Evolutionary conservation across 1,140 invertebrate genomes (phyloP).

Genomic region (Diploscapter pachys): DNA sequence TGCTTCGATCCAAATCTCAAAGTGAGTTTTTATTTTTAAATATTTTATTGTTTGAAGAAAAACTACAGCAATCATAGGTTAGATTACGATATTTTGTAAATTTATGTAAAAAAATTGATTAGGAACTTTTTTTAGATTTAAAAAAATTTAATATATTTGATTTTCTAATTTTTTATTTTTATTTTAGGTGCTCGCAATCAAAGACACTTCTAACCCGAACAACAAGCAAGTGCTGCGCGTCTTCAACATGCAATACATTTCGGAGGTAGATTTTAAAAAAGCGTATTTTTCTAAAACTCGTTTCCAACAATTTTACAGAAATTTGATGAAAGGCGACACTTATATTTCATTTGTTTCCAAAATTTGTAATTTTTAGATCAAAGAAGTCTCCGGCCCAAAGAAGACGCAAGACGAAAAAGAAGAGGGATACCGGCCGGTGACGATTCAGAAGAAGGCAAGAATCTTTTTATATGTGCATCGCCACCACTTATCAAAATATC

Average conservation of each 20-base stretch:
- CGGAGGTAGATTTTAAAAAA: slow-evolving; percentile 3
- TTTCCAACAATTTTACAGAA: background rate
- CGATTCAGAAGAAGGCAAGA: no score
- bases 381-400: background rate
- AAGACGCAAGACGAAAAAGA: no score
- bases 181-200: slow-evolving; percentile 29
- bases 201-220: slow-evolving; percentile 1
- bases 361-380: slow-evolving; percentile 10
- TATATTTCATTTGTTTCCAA: background rate
- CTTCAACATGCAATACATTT: slow-evolving; percentile 23
- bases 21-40: slow-evolving; percentile 1
- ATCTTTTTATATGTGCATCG: no score
- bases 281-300: background rate
- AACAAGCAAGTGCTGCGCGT: slow-evolving; percentile 23
- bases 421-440: no score
- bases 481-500: background rate
- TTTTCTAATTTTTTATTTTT: background rate
- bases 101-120: background rate
- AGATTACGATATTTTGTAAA: background rate
- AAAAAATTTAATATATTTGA: background rate
- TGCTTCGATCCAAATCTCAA: slow-evolving; percentile 28
- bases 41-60: no score
- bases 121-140: background rate
- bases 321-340: background rate
- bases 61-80: no score